Percentiles rank a stretch among this genome's conserved stretches.
Evolutionary conservation across 2,797 vertebrate species (phyloP).

Genomic region (Phaenicophaeus curvirostris): DNA sequence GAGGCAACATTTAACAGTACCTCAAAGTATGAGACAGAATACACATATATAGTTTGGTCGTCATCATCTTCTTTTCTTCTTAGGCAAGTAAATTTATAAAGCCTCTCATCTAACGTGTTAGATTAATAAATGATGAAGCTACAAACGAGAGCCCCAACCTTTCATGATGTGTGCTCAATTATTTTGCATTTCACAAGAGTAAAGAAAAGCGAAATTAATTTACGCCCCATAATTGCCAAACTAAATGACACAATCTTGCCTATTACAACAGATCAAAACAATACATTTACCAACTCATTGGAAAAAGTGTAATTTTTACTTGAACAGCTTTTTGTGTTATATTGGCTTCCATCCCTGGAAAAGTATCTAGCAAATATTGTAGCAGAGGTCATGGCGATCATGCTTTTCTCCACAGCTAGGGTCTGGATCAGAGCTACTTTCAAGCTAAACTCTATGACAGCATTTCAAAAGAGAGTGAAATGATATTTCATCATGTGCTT

Average conservation of each 20-base stretch:
- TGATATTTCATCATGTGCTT: neutral
- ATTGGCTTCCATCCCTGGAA: neutral
- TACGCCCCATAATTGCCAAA: slow-evolving; percentile 20
- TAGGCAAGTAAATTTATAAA: slow-evolving; percentile 42
- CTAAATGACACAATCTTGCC: neutral
- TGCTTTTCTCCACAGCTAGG: neutral
- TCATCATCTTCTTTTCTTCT: neutral
- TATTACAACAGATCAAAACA: slow-evolving; percentile 4
- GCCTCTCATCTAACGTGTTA: slow-evolving; percentile 1
- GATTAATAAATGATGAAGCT: slow-evolving; percentile 62
- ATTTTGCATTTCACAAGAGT: slow-evolving; percentile 25
- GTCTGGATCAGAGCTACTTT: neutral
- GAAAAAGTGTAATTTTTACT: neutral
- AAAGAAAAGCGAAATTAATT: slow-evolving; percentile 43
- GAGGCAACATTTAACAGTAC: neutral
- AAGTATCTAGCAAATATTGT: neutral
- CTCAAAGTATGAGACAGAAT: neutral
- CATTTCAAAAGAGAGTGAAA: neutral
- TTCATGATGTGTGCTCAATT: neutral
- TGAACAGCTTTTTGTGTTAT: neutral
- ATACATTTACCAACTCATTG: neutral
- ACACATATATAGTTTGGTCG: neutral
- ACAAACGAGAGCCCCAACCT: neutral
- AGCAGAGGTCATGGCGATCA: neutral
- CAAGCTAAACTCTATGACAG: neutral